Base-by-base conservation (phyloP, 2,888 invertebrate genomes). In the Pantelozetes paolii region DNA sequence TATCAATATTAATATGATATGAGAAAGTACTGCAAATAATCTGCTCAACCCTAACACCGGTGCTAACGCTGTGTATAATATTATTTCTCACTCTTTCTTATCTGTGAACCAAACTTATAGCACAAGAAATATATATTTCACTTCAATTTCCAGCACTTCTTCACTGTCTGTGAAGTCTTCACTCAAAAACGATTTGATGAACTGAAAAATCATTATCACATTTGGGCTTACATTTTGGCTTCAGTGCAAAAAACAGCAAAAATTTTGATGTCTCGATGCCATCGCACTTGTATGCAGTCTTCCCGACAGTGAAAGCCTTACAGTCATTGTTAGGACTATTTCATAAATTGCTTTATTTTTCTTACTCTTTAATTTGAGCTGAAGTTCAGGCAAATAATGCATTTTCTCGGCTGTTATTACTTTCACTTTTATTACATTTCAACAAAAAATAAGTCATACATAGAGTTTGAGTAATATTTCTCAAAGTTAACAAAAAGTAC, bases 401-500 rank as follows among this genome's bases (percentile, higher is more conserved):
- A n/a, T 62, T 62, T 62, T n/a, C n/a, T 62, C 23, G 6, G 23
- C 30, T 62, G 32, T 62, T 67, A 67, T 67, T 40, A 67, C 67
- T 67, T 23, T 67, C 67, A 20, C 9, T 67, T 67, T 54, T 67
- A 67, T 67, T 67, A 40, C 40, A 67, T 67, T 67, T 67, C 23
- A n/a, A n/a, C 13, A 30, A 32, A 67, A 67, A 67, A 36, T 67
- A 67, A 67, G 67, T 36, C 32, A 40, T 40, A 67, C 67, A 67
- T 67, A 13, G 1, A 26, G 23, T 15, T 3, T 32, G 62, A 62
- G 32, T 18, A 40, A 36, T 67, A 67, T 67, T 67, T 23, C 40
- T 2, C 15, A 5, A 40, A 13, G n/a, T 40, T 42, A 23, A 67
- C 67, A 67, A 67, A 57, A 32, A 40, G 20, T 5, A 67, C 67